Percentiles rank a stretch among this genome's conserved stretches.
phyloP scores from a whole-genome alignment of 2,113 vertebrate species.

The Naja naja region DNA sequence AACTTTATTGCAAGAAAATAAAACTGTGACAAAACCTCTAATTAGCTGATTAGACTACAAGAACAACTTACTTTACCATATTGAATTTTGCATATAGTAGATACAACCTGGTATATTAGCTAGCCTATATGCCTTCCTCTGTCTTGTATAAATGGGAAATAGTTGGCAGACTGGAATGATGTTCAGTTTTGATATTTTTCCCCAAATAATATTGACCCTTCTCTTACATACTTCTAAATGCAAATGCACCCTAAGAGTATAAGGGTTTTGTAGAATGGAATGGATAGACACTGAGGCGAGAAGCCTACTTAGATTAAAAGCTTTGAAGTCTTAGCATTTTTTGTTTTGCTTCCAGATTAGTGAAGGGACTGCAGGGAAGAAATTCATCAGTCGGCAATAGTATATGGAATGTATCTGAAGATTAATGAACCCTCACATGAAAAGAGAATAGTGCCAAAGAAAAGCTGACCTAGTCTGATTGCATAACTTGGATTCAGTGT shows the following conservation, averaged over 20 bases:
- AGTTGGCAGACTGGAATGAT: constrained; percentile 25
- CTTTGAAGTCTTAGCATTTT: background rate
- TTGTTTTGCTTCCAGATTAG: background rate
- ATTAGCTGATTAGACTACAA: constrained; percentile 58
- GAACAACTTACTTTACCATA: constrained; percentile 31
- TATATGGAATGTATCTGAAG: background rate
- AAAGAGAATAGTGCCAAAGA: background rate
- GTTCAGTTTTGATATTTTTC: constrained; percentile 10
- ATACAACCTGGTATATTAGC: background rate
- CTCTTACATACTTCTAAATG: background rate
- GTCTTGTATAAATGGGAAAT: constrained; percentile 30
- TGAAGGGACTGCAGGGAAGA: background rate
- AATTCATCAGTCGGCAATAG: background rate
- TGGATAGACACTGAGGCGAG: background rate
- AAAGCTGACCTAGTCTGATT: background rate
- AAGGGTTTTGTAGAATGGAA: background rate
- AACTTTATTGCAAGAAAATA: constrained; percentile 46
- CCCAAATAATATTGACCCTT: background rate
- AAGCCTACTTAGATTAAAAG: background rate
- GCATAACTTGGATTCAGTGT: background rate
- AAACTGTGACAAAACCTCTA: constrained; percentile 51
- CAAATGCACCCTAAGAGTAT: background rate
- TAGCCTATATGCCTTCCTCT: background rate
- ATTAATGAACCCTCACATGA: background rate
- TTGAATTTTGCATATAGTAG: constrained; percentile 48